Evolutionary conservation across 2,113 vertebrate genomes (phyloP).

Genomic region (Malaclemys terrapin): DNA sequence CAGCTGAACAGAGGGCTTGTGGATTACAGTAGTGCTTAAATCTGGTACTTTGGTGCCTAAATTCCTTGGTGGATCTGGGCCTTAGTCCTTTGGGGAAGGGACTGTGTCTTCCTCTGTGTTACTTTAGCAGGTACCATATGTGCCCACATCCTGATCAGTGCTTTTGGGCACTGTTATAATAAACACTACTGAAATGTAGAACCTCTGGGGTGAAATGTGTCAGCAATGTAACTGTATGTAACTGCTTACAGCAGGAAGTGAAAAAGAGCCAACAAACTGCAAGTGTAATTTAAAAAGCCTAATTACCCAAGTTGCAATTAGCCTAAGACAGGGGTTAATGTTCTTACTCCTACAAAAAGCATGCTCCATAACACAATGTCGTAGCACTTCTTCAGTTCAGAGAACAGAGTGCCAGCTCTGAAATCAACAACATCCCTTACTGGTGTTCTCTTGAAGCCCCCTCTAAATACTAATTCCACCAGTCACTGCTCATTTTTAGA

Average conservation of each 20-base stretch:
- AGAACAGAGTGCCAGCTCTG: not conserved
- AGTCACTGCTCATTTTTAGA: not conserved
- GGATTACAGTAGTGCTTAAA: not conserved
- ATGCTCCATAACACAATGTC: not conserved
- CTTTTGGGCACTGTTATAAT: not conserved
- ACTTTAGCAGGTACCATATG: not conserved
- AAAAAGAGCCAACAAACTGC: not conserved
- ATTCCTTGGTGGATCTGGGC: not conserved
- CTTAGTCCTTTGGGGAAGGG: not conserved
- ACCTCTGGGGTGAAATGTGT: accelerated
- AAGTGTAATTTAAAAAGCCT: not conserved
- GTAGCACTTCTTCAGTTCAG: not conserved
- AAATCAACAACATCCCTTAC: accelerated
- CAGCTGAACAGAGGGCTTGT: not conserved
- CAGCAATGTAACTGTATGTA: not conserved
- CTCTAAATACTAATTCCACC: slow-evolving; percentile 33
- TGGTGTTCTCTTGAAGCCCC: not conserved
- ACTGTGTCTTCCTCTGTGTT: not conserved
- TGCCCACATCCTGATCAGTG: not conserved
- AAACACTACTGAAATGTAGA: not conserved
- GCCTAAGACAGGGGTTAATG: not conserved
- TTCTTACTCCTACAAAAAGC: not conserved
- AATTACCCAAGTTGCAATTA: not conserved
- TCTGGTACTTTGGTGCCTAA: not conserved
- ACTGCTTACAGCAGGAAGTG: not conserved